phyloP scores from a whole-genome alignment of 1,140 invertebrate species.

The Maconellicoccus hirsutus region DNA sequence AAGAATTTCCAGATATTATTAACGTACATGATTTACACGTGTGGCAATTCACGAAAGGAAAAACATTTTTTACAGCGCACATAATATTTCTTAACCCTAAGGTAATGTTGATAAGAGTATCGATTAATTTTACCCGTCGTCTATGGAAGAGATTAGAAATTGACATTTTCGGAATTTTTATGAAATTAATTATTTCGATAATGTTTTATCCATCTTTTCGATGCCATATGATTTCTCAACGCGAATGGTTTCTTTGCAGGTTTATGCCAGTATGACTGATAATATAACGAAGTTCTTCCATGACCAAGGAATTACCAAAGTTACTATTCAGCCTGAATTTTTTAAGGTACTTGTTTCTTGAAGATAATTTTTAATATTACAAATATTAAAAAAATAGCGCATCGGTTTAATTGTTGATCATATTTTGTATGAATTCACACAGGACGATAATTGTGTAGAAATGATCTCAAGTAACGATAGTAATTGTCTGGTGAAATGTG shows the following conservation, averaged over 20 bases:
- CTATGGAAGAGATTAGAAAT: background rate
- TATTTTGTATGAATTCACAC: conserved; percentile 16
- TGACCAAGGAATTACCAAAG: conserved; percentile 58
- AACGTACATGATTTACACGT: conserved; percentile 73
- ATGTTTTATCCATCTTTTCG: too few species aligned
- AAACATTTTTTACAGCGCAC: conserved; percentile 60
- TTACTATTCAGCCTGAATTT: conserved; percentile 71
- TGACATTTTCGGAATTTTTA: too few species aligned
- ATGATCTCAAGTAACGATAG: conserved; percentile 23
- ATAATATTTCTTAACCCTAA: conserved; percentile 50
- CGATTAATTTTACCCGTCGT: background rate
- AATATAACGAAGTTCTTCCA: conserved; percentile 54
- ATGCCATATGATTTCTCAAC: too few species aligned
- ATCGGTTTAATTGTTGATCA: too few species aligned
- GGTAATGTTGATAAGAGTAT: conserved; percentile 22
- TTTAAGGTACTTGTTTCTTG: conserved; percentile 34
- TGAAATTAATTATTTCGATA: too few species aligned
- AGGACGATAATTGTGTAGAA: conserved; percentile 26
- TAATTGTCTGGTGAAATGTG: conserved; percentile 22
- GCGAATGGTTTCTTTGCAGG: conserved; percentile 39
- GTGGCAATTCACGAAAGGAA: conserved; percentile 59
- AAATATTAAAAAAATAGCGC: too few species aligned
- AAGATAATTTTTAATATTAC: too few species aligned
- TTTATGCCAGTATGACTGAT: conserved; percentile 49
- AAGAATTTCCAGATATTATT: conserved; percentile 62